Evolutionary conservation across 2,113 vertebrate genomes (phyloP).

Genomic region (Ctenomys sociabilis): DNA sequence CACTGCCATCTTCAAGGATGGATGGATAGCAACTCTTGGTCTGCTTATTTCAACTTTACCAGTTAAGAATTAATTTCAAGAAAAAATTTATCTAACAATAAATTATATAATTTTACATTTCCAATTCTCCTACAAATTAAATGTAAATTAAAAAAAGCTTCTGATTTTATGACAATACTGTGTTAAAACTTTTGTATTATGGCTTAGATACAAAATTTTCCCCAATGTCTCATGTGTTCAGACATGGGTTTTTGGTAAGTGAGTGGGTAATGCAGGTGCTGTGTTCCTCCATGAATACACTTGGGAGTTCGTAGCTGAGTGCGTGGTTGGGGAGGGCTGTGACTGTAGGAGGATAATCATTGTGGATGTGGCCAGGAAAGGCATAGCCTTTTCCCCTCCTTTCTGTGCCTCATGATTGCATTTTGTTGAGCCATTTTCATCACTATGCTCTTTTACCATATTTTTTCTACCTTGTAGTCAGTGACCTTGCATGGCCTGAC

Average conservation of each 20-base stretch:
- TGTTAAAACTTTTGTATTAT: not conserved
- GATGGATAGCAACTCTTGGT: not conserved
- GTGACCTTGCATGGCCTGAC: not conserved
- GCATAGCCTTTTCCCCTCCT: not conserved
- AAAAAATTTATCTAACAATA: not conserved
- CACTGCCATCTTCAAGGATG: not conserved
- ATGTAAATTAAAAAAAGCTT: not conserved
- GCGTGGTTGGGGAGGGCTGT: not conserved
- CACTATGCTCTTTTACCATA: not conserved
- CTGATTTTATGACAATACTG: not conserved
- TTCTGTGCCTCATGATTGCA: not conserved
- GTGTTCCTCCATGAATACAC: not conserved
- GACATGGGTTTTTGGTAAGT: not conserved
- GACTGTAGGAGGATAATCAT: not conserved
- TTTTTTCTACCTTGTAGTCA: not conserved
- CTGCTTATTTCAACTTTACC: not conserved
- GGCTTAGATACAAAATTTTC: not conserved
- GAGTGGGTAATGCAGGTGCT: not conserved
- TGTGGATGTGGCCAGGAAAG: not conserved
- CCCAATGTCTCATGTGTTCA: not conserved
- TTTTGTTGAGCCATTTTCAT: not conserved
- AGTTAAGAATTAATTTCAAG: not conserved
- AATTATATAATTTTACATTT: not conserved
- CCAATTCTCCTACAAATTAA: not conserved
- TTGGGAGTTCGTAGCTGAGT: not conserved